Percentiles rank a stretch among this genome's conserved stretches.
phyloP scores from a whole-genome alignment of 2,797 vertebrate species.

The Hafferia zeledoni region DNA sequence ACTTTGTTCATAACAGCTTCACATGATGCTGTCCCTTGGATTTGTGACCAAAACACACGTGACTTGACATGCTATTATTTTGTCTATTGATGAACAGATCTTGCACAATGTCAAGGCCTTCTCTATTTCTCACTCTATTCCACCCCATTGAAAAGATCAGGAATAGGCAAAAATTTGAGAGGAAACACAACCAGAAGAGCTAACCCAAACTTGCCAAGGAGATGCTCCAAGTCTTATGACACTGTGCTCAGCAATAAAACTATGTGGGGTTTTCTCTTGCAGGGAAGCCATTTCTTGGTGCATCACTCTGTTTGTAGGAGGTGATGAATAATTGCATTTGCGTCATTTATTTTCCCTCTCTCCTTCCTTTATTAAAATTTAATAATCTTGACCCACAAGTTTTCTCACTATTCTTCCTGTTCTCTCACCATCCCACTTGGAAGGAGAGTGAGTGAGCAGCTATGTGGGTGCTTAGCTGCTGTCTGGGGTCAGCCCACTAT shows the following conservation, averaged over 20 bases:
- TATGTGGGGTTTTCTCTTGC: background rate
- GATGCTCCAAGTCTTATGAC: background rate
- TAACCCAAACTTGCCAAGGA: background rate
- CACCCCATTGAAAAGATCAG: background rate
- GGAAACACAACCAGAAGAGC: background rate
- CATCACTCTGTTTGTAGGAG: background rate
- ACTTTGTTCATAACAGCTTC: background rate
- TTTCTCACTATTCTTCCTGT: background rate
- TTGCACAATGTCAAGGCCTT: background rate
- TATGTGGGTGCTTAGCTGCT: background rate
- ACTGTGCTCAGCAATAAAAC: background rate
- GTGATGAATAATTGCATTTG: background rate
- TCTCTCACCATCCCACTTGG: background rate
- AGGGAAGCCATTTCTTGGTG: background rate
- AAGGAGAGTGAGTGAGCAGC: accelerated
- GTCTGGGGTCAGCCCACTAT: background rate
- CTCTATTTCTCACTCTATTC: background rate
- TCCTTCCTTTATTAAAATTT: background rate
- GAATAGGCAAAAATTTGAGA: background rate
- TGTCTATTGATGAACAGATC: background rate
- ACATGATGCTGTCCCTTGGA: background rate
- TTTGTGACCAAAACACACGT: background rate
- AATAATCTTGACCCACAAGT: background rate
- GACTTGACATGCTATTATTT: background rate
- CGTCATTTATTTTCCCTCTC: background rate